Percentiles rank a stretch among this genome's conserved stretches.
Conservation (phyloP, 2,797 vertebrate species). For the Furcifer pardalis region DNA sequence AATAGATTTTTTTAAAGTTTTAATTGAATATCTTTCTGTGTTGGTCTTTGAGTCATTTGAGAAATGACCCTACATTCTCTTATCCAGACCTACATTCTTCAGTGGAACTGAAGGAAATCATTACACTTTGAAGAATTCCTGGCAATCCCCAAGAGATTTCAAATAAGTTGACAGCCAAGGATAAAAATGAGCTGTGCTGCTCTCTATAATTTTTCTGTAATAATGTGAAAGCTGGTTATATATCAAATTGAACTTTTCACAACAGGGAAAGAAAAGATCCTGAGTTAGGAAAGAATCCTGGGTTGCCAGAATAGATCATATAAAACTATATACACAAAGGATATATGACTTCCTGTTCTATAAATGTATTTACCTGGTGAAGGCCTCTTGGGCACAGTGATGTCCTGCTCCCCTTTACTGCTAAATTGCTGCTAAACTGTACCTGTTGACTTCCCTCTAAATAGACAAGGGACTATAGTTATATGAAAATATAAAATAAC, state of each 20-base stretch:
- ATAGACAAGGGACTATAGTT: neutral
- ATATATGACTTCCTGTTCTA: neutral
- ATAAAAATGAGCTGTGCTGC: conserved; percentile 27
- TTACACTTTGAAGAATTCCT: conserved; percentile 10
- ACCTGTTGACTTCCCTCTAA: neutral
- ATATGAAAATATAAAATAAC: no score
- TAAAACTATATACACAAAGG: neutral
- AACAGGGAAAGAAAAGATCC: conserved; percentile 21
- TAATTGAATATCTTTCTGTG: conserved; percentile 23
- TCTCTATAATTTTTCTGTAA: conserved; percentile 9
- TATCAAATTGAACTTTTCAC: conserved; percentile 23
- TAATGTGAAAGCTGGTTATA: conserved; percentile 29
- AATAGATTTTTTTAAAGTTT: conserved; percentile 5
- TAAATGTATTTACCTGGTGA: neutral
- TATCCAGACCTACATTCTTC: neutral
- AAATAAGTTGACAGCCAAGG: conserved; percentile 28
- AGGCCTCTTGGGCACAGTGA: neutral
- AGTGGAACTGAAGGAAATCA: conserved; percentile 7
- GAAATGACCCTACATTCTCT: conserved; percentile 10
- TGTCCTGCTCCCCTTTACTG: neutral
- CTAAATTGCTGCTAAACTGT: neutral
- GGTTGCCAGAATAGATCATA: conserved; percentile 17
- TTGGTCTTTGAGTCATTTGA: conserved; percentile 28
- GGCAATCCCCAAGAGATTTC: conserved; percentile 5
- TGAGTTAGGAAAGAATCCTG: neutral